A percentile compares a stretch with the other conserved stretches of the same genome.
Evolutionary conservation across 2,797 vertebrate genomes (phyloP).

Genomic region (Myripristis jacobus): DNA sequence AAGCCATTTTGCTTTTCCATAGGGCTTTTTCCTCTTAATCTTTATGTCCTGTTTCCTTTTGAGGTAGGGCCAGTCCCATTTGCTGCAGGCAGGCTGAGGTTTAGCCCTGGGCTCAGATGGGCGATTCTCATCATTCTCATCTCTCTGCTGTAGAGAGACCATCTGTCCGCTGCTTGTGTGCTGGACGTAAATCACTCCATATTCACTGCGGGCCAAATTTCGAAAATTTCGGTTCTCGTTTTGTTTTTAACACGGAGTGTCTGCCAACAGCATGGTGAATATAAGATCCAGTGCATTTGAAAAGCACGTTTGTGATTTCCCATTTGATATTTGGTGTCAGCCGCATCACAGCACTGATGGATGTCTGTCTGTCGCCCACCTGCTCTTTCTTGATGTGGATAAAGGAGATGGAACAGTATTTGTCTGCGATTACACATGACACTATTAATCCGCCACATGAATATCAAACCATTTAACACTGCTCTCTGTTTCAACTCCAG

Average conservation of each 20-base stretch:
- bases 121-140: constrained; percentile 22
- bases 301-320: not conserved
- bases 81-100: not conserved
- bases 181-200: constrained; percentile 28
- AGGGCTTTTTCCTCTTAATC: not conserved
- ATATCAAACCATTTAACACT: constrained; percentile 10
- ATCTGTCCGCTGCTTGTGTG: constrained; percentile 45
- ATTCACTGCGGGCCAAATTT: constrained; percentile 28
- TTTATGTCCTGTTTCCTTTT: constrained; percentile 2
- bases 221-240: constrained; percentile 3
- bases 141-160: constrained; percentile 32
- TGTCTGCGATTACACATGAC: constrained; percentile 12
- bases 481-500: constrained; percentile 33
- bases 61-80: not conserved
- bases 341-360: not conserved
- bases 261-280: constrained; percentile 9
- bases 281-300: not conserved
- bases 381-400: constrained; percentile 5
- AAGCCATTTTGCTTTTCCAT: not conserved
- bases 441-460: constrained; percentile 23
- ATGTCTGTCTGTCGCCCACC: not conserved
- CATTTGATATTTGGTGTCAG: not conserved
- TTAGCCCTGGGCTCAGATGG: not conserved
- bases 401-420: constrained; percentile 3
- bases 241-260: constrained; percentile 14